Percentiles rank a stretch among this genome's conserved stretches.
Evolutionary conservation across 2,797 vertebrate genomes (phyloP).

Genomic region (Eutrigla gurnardus): DNA sequence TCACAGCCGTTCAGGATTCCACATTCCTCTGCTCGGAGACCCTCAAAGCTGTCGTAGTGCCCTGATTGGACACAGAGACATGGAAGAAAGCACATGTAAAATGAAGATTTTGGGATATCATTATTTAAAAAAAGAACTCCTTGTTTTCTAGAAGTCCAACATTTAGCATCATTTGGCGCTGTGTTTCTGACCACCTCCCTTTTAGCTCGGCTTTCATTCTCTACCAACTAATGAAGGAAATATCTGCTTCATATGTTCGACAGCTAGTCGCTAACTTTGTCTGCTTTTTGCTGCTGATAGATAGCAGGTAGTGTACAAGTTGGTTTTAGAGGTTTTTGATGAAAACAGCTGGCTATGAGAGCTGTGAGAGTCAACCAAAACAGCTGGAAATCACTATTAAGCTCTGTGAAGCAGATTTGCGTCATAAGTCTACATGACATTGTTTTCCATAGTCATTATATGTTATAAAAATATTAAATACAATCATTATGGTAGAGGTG

Average conservation of each 20-base stretch:
- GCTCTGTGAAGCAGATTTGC: not conserved
- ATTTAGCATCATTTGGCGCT: not conserved
- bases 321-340: not conserved
- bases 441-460: not conserved
- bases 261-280: not conserved
- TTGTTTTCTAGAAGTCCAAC: not conserved
- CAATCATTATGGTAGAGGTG: not conserved
- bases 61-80: conserved; percentile 64
- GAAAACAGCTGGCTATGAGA: not conserved
- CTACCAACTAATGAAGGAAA: not conserved
- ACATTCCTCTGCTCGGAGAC: conserved; percentile 85
- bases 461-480: not conserved
- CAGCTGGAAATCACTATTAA: not conserved
- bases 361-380: not conserved
- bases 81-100: not conserved
- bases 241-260: not conserved
- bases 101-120: not conserved
- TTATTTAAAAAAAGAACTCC: not conserved
- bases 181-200: not conserved
- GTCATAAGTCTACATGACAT: too few relatives aligned
- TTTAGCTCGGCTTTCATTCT: not conserved
- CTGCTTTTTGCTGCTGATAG: conserved; percentile 1
- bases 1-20: conserved; percentile 87
- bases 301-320: not conserved
- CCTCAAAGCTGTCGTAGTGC: conserved; percentile 81